Conservation (phyloP, 2,113 vertebrate genomes). For the Phrynosoma platyrhinos region DNA sequence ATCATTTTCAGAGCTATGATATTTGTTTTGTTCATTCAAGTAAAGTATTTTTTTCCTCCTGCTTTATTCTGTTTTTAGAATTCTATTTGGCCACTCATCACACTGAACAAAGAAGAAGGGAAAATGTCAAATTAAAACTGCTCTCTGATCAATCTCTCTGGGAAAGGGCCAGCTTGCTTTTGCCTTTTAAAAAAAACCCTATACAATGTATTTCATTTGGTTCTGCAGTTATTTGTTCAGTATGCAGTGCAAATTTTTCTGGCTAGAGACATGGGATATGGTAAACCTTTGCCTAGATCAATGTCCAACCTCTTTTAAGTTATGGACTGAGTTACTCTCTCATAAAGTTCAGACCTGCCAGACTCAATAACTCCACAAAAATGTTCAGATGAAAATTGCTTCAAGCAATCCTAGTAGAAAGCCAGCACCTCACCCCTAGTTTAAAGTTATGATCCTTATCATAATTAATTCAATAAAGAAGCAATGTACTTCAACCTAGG, state of each 20-base stretch:
- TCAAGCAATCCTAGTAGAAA: constrained; percentile 90
- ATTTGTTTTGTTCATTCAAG: background rate
- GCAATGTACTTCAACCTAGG: constrained; percentile 97
- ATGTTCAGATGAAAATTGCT: constrained; percentile 95
- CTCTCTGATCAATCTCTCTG: constrained; percentile 58
- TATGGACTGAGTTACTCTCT: constrained; percentile 93
- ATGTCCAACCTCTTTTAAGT: constrained; percentile 95
- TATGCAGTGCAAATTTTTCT: constrained; percentile 97
- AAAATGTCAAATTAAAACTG: constrained; percentile 70
- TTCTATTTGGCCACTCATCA: constrained; percentile 39
- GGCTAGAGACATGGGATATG: constrained; percentile 88
- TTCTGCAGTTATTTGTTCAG: constrained; percentile 91
- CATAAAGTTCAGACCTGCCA: constrained; percentile 99
- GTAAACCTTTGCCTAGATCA: constrained; percentile 90
- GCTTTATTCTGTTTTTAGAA: constrained; percentile 36
- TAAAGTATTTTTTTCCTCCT: constrained; percentile 36
- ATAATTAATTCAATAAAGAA: constrained; percentile 99
- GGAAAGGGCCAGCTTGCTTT: constrained; percentile 73
- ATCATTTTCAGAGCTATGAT: background rate
- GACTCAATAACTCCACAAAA: constrained; percentile 95
- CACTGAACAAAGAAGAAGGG: constrained; percentile 52
- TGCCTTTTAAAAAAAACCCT: constrained; percentile 53
- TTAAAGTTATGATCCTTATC: constrained; percentile 99
- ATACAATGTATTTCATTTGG: constrained; percentile 80
- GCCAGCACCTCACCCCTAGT: constrained; percentile 95